Conservation (phyloP, 2,113 vertebrate species). For the Ceuthmochares aereus region DNA sequence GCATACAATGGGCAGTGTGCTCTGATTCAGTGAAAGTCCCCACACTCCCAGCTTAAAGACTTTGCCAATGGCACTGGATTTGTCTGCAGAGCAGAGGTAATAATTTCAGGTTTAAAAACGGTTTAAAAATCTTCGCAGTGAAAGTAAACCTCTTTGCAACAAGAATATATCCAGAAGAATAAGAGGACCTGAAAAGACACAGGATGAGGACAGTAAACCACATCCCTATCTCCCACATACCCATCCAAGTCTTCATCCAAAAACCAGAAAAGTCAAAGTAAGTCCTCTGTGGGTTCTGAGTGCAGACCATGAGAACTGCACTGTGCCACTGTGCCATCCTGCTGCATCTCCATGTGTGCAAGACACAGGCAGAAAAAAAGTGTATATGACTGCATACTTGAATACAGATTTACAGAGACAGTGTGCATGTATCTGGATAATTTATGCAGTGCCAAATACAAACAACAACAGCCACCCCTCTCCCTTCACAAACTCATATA, state of each 20-base stretch:
- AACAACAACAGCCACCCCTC: not conserved
- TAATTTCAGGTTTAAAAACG: not conserved
- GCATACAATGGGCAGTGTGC: not conserved
- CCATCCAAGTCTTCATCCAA: not conserved
- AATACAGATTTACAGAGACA: conserved; percentile 1
- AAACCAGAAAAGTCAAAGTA: not conserved
- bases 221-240: not conserved
- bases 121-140: not conserved
- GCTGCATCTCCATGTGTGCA: not conserved
- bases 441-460: conserved; percentile 36
- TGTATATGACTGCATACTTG: not conserved
- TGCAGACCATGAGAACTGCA: not conserved
- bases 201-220: not conserved
- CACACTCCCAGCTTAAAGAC: not conserved
- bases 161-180: not conserved
- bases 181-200: not conserved
- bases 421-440: conserved; percentile 7
- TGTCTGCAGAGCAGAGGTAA: not conserved
- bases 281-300: not conserved
- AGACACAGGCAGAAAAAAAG: not conserved
- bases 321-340: not conserved
- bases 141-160: not conserved
- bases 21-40: not conserved
- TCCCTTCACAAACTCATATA: conserved; percentile 9
- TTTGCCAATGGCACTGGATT: not conserved